These are phyloP conservation scores for Phalloptychus januarius DNA, from an alignment of 2,797 vertebrate genomes.

Conservation along the genomic window DNA sequence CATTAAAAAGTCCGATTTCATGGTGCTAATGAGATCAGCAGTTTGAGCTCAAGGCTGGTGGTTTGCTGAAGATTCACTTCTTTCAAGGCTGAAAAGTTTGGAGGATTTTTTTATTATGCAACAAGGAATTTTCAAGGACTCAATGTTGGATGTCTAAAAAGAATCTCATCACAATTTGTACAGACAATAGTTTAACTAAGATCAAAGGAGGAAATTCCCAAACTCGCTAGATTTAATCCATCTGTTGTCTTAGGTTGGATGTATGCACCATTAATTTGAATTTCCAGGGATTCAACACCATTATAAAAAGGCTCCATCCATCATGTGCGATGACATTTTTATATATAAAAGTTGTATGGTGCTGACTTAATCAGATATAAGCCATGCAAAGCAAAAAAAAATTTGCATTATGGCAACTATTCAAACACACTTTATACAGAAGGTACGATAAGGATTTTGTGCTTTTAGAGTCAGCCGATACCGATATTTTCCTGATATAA, in stretches of 20 bases:
- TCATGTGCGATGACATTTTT: neutral
- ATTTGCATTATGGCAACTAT: neutral
- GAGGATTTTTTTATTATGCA: slow-evolving; percentile 16
- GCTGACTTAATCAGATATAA: neutral
- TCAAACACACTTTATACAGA: neutral
- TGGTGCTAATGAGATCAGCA: slow-evolving; percentile 74
- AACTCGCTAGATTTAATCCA: neutral
- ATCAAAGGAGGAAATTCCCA: slow-evolving; percentile 10
- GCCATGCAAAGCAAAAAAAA: neutral
- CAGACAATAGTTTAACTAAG: slow-evolving; percentile 35
- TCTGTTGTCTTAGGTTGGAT: neutral
- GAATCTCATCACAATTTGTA: slow-evolving; percentile 28
- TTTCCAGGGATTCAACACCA: neutral
- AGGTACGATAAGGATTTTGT: neutral
- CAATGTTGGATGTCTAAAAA: slow-evolving; percentile 23
- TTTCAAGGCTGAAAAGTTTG: slow-evolving; percentile 33
- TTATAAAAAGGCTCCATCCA: neutral
- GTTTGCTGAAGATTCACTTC: slow-evolving; percentile 46
- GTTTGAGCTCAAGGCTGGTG: slow-evolving; percentile 59
- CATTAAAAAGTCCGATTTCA: slow-evolving; percentile 72
- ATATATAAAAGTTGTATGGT: neutral
- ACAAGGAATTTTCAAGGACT: slow-evolving; percentile 24
- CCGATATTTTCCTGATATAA: too few relatives aligned
- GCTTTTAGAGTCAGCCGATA: too few relatives aligned
- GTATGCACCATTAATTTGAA: neutral